Conservation (phyloP, 2,888 invertebrate genomes). For the Clusia tigrina region DNA sequence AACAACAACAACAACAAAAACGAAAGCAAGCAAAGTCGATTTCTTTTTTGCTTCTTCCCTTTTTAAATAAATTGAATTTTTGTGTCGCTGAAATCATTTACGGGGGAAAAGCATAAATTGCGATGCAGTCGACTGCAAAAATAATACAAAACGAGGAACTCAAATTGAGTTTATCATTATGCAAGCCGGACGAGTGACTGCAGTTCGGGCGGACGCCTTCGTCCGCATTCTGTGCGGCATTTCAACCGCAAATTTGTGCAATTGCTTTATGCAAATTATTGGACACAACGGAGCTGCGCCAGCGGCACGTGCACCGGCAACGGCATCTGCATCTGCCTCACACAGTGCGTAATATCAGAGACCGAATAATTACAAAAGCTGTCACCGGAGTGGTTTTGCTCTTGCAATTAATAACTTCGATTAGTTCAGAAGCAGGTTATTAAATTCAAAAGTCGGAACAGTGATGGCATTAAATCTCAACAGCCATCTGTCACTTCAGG, state of each 20-base stretch:
- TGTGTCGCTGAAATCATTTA: conserved; percentile 4
- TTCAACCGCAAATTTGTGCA: conserved; percentile 12
- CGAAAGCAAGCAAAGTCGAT: background rate
- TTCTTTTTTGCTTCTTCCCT: conserved; percentile 7
- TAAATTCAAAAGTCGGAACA: too few species aligned
- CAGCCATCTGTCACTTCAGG: too few species aligned
- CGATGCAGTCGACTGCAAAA: background rate
- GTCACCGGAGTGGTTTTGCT: too few species aligned
- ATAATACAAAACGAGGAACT: background rate
- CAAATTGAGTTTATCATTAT: conserved; percentile 17
- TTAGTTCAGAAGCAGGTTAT: too few species aligned
- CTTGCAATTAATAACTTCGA: too few species aligned
- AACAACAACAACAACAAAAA: conserved; percentile 3
- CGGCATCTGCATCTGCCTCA: background rate
- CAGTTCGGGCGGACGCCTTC: background rate
- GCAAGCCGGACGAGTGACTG: background rate
- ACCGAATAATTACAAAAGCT: background rate
- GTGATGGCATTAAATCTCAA: too few species aligned
- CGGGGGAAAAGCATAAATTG: conserved; percentile 7
- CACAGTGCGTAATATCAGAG: too few species aligned
- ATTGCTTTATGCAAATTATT: conserved; percentile 27
- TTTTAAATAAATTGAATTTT: conserved; percentile 10
- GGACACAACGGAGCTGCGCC: background rate
- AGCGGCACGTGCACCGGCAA: too few species aligned
- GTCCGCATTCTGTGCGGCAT: conserved; percentile 9